These are phyloP conservation scores for Artemia franciscana DNA, from an alignment of 1,140 invertebrate species.

Conservation along the genomic window DNA sequence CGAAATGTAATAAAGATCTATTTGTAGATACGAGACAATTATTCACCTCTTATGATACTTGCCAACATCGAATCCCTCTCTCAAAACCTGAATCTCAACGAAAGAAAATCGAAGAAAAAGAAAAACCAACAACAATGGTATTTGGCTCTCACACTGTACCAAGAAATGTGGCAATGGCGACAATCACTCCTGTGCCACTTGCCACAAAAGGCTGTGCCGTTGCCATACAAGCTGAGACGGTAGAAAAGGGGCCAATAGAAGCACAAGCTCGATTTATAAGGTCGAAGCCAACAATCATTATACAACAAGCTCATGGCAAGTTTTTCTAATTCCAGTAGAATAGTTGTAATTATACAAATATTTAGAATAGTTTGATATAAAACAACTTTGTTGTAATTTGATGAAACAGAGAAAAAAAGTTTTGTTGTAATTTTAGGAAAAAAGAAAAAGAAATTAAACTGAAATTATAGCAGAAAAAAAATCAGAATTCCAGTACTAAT, in stretches of 20 bases:
- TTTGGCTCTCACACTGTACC: not conserved
- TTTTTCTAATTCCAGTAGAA: no score
- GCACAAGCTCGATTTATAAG: conserved; percentile 18
- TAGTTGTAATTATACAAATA: no score
- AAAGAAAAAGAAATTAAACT: no score
- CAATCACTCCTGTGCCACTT: not conserved
- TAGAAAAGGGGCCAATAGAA: not conserved
- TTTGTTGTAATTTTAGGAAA: no score
- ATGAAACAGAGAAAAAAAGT: no score
- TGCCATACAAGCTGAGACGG: not conserved
- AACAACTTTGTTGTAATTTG: no score
- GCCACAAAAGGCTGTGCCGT: not conserved
- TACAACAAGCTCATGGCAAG: conserved; percentile 17
- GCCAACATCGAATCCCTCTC: not conserved
- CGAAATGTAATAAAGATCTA: no score
- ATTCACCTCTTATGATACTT: not conserved
- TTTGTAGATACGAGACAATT: not conserved
- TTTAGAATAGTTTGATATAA: no score
- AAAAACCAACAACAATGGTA: not conserved
- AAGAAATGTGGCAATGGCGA: not conserved
- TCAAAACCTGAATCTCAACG: not conserved
- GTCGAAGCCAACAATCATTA: conserved; percentile 16
- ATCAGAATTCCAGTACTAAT: no score
- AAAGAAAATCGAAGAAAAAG: not conserved
- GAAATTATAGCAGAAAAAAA: no score